These are phyloP conservation scores for Bombus confusus DNA, from an alignment of 1,140 invertebrate genomes.

Conservation along the genomic window DNA sequence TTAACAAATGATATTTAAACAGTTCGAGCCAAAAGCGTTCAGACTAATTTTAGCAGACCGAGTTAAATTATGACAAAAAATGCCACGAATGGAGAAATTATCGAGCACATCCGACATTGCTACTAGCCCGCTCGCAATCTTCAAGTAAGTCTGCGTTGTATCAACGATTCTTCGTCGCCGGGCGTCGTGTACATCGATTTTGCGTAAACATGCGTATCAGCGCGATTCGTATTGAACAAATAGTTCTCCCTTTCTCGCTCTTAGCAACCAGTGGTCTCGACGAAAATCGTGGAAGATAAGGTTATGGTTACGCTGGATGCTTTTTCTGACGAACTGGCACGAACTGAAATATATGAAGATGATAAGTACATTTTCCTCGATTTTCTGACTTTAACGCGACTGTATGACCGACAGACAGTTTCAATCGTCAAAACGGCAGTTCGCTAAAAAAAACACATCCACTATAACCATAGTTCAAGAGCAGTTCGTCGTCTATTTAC, in stretches of 20 bases:
- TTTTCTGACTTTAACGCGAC: no score
- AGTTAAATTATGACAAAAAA: not conserved
- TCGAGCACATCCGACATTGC: not conserved
- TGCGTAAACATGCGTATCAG: conserved; percentile 23
- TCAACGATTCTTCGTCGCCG: conserved; percentile 53
- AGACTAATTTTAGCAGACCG: not conserved
- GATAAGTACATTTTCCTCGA: no score
- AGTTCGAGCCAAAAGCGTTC: not conserved
- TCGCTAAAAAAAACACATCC: not conserved
- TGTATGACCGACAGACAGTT: not conserved
- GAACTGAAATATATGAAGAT: no score
- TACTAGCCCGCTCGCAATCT: conserved; percentile 29
- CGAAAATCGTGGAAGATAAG: not conserved
- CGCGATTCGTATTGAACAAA: not conserved
- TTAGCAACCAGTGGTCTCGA: not conserved
- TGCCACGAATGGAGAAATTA: no score
- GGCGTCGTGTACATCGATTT: not conserved
- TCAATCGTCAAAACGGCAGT: not conserved
- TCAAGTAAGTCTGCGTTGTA: conserved; percentile 21
- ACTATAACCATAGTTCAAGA: not conserved
- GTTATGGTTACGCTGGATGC: not conserved
- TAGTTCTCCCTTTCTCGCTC: not conserved
- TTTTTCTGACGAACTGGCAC: no score
- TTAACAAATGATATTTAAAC: not conserved
- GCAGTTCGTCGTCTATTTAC: not conserved